These are phyloP conservation scores for Adelphocoris suturalis DNA, from an alignment of 2,888 invertebrate species.

Conservation along the genomic window DNA sequence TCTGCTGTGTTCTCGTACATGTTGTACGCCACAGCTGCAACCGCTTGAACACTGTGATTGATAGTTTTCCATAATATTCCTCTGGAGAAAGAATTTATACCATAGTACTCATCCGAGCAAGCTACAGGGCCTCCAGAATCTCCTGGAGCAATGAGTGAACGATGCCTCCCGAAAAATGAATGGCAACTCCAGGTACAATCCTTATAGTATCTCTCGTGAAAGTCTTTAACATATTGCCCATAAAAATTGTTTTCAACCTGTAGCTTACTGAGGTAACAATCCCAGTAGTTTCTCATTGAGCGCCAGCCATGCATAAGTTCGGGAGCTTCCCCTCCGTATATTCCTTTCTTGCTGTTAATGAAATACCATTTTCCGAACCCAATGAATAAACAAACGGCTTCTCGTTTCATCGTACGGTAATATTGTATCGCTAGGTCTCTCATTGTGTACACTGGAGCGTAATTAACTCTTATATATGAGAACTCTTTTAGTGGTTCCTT, in stretches of 20 bases:
- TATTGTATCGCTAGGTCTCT: background rate
- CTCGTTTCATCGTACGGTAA: background rate
- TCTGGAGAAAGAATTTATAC: background rate
- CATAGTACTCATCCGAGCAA: background rate
- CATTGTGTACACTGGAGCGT: background rate
- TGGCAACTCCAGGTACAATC: constrained; percentile 16
- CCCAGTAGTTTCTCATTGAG: background rate
- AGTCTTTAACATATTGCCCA: background rate
- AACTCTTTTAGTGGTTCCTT: background rate
- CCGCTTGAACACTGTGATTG: background rate
- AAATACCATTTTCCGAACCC: background rate
- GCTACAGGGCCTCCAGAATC: constrained; percentile 1
- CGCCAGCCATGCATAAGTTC: constrained; percentile 10
- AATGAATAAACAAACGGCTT: background rate
- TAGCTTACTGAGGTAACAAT: background rate
- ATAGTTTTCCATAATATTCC: background rate
- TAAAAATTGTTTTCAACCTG: background rate
- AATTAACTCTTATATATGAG: background rate
- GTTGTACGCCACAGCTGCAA: background rate
- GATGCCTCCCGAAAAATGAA: constrained; percentile 11
- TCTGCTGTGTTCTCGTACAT: constrained; percentile 5
- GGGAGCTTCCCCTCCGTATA: background rate
- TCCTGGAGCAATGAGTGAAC: background rate
- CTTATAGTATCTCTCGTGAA: background rate
- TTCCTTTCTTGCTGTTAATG: background rate